phyloP scores from a whole-genome alignment of 2,113 vertebrate genomes.

The Prinia subflava region DNA sequence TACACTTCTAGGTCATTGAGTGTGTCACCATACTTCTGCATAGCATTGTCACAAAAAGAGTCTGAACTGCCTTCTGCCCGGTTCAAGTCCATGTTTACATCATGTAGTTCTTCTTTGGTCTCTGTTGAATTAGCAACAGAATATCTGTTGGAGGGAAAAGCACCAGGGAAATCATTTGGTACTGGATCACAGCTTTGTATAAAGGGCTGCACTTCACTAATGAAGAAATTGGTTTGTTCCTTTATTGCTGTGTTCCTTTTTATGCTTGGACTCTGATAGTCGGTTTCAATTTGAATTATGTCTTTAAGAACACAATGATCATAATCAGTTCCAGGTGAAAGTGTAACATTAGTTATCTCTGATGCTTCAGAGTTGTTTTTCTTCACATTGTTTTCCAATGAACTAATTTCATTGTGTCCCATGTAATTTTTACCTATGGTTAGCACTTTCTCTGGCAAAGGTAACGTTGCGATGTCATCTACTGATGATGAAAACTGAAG shows the following conservation, averaged over 20 bases:
- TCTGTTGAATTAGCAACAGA: slow-evolving; percentile 65
- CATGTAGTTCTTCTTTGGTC: slow-evolving; percentile 73
- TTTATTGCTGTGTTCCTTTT: slow-evolving; percentile 57
- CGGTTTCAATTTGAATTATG: slow-evolving; percentile 43
- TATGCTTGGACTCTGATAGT: slow-evolving; percentile 23
- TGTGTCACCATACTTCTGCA: slow-evolving; percentile 65
- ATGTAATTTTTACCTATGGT: slow-evolving; percentile 62
- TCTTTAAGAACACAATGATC: slow-evolving; percentile 59
- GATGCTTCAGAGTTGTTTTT: slow-evolving; percentile 5
- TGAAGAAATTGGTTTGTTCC: slow-evolving; percentile 51
- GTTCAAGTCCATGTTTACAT: slow-evolving; percentile 47
- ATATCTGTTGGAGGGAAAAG: slow-evolving; percentile 68
- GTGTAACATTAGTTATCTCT: neutral
- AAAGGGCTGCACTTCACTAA: slow-evolving; percentile 64
- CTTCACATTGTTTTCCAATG: neutral
- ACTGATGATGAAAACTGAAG: slow-evolving; percentile 19
- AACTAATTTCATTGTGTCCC: slow-evolving; percentile 42
- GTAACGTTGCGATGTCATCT: slow-evolving; percentile 52
- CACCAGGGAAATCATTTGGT: slow-evolving; percentile 71
- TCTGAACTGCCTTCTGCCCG: slow-evolving; percentile 40
- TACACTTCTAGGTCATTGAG: slow-evolving; percentile 55
- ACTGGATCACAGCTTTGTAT: slow-evolving; percentile 68
- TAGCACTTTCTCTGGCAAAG: slow-evolving; percentile 78
- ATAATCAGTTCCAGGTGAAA: slow-evolving; percentile 20
- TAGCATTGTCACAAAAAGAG: slow-evolving; percentile 66